Percentiles rank a stretch among this genome's conserved stretches.
Conservation (phyloP, 1,140 invertebrate species). For the Oedothorax gibbosus region DNA sequence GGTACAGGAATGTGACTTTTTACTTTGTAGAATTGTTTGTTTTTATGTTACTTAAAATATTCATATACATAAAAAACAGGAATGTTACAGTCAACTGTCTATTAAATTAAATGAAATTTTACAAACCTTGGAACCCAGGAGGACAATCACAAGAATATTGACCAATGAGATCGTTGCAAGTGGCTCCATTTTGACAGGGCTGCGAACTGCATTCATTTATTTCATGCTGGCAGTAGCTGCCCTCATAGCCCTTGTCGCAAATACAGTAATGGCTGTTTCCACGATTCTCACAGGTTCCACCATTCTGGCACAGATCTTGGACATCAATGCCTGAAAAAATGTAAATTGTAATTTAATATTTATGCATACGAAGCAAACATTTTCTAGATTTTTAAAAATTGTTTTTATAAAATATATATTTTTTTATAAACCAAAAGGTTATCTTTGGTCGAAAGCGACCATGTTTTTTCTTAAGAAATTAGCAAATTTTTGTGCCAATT, state of each 20-base stretch:
- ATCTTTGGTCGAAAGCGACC: too few relatives aligned
- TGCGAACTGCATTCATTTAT: constrained; percentile 91
- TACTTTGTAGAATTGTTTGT: too few relatives aligned
- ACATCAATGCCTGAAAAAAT: constrained; percentile 74
- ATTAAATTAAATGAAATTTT: too few relatives aligned
- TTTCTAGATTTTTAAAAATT: neutral
- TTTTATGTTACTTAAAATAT: too few relatives aligned
- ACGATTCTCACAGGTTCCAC: constrained; percentile 89
- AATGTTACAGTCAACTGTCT: too few relatives aligned
- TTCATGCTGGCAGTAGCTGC: constrained; percentile 90
- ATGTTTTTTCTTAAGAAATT: too few relatives aligned
- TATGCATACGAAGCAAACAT: neutral
- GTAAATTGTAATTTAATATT: constrained; percentile 35
- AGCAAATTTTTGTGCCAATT: too few relatives aligned
- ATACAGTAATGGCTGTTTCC: constrained; percentile 90
- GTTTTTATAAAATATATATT: neutral
- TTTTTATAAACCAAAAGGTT: neutral
- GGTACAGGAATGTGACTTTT: too few relatives aligned
- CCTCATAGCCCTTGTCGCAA: constrained; percentile 87
- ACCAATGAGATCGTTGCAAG: constrained; percentile 90
- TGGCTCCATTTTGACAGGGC: constrained; percentile 76
- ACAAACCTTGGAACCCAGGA: constrained; percentile 85
- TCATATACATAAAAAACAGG: too few relatives aligned
- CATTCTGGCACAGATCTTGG: constrained; percentile 87
- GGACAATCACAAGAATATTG: constrained; percentile 91